Percentiles rank a stretch among this genome's conserved stretches.
Evolutionary conservation across 2,888 invertebrate species (phyloP).

Genomic region (Cryptocephalus moraei): DNA sequence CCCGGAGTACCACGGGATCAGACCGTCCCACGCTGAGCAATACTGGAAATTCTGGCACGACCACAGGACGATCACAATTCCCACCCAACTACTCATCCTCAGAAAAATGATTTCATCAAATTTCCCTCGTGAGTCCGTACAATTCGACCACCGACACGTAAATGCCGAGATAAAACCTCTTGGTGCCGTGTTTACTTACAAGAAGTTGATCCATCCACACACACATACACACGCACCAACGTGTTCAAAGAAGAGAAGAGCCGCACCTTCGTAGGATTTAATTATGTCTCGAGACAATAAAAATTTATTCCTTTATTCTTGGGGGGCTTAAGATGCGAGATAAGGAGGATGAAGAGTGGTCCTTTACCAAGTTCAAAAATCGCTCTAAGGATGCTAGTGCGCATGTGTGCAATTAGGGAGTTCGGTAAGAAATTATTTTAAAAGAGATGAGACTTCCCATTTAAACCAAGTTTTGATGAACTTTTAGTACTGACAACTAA

Average conservation of each 20-base stretch:
- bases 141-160: not conserved
- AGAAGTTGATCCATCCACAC: not conserved
- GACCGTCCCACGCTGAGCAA: slow-evolving; percentile 35
- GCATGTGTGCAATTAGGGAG: too few relatives aligned
- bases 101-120: not conserved
- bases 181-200: not conserved
- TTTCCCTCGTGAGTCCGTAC: not conserved
- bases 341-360: too few relatives aligned
- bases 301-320: too few relatives aligned
- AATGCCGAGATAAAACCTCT: not conserved
- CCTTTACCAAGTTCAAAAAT: too few relatives aligned
- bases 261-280: not conserved
- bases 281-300: too few relatives aligned
- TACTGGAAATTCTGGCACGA: not conserved
- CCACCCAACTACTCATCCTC: not conserved
- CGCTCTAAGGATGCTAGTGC: too few relatives aligned
- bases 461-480: too few relatives aligned
- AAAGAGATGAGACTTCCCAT: too few relatives aligned
- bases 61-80: too few relatives aligned
- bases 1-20: slow-evolving; percentile 42
- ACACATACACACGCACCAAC: not conserved
- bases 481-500: too few relatives aligned
- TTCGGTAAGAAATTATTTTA: too few relatives aligned
- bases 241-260: not conserved
- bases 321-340: too few relatives aligned